A percentile compares a stretch with the other conserved stretches of the same genome.
Evolutionary conservation across 2,113 vertebrate species (phyloP).

Genomic region (Phalacrocorax brasilianus): DNA sequence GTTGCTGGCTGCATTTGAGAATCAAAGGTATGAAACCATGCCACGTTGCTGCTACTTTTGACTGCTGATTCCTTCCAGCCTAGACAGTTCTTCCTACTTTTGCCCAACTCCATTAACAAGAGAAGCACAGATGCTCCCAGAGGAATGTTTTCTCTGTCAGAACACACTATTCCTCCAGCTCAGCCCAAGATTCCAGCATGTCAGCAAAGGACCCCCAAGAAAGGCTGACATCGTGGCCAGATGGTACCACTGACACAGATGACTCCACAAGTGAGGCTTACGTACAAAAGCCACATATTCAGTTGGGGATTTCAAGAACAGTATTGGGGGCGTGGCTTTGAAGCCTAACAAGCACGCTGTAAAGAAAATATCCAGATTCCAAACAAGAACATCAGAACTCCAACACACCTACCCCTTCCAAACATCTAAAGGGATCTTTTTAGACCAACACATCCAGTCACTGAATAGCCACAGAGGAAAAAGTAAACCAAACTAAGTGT

Average conservation of each 20-base stretch:
- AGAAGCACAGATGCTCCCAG: neutral
- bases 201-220: neutral
- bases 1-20: neutral
- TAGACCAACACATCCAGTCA: neutral
- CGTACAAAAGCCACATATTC: neutral
- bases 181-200: neutral
- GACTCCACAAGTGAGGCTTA: neutral
- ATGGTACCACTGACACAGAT: neutral
- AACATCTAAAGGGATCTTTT: neutral
- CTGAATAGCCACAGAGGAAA: neutral
- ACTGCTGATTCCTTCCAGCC: neutral
- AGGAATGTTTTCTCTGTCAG: neutral
- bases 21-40: neutral
- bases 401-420: neutral
- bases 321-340: neutral
- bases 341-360: neutral
- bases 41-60: neutral
- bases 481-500: neutral
- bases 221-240: neutral
- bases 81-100: neutral
- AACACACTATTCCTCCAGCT: neutral
- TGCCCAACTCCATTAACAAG: neutral
- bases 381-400: neutral
- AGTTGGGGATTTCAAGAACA: neutral
- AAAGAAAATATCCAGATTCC: neutral